Conservation (phyloP, 2,113 vertebrate genomes). For the Gulo gulo region DNA sequence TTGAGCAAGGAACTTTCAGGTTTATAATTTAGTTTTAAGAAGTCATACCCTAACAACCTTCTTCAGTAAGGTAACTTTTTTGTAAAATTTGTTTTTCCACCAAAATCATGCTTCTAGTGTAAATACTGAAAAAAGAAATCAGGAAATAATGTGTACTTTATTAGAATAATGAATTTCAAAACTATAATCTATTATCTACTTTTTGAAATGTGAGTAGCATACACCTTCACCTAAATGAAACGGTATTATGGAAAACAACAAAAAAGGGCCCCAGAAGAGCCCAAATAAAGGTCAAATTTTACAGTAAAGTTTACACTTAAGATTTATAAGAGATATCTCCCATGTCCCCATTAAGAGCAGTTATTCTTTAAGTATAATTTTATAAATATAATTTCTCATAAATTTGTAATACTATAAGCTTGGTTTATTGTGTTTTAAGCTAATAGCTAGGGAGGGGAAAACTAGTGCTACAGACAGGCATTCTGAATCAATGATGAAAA, state of each 20-base stretch:
- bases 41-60: not conserved
- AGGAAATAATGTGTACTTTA: not conserved
- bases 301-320: not conserved
- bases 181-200: not conserved
- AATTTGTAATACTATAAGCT: not conserved
- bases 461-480: not conserved
- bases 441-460: not conserved
- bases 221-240: not conserved
- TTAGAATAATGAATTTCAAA: conserved; percentile 2
- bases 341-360: not conserved
- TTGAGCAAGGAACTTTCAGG: not conserved
- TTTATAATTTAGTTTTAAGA: not conserved
- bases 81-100: not conserved
- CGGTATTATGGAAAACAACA: not conserved
- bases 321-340: not conserved
- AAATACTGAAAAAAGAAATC: not conserved
- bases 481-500: not conserved
- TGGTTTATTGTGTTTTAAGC: not conserved
- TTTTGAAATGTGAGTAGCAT: conserved; percentile 8
- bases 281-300: conserved; percentile 16
- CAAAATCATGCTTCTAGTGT: not conserved
- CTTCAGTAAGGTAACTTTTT: not conserved
- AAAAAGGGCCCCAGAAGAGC: not conserved
- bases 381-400: conserved; percentile 3
- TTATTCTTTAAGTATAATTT: not conserved